Evolutionary conservation across 2,888 invertebrate genomes (phyloP), one percentile per base, ranked within the genome.

Genomic region (Hydrotaea diabolus): DNA sequence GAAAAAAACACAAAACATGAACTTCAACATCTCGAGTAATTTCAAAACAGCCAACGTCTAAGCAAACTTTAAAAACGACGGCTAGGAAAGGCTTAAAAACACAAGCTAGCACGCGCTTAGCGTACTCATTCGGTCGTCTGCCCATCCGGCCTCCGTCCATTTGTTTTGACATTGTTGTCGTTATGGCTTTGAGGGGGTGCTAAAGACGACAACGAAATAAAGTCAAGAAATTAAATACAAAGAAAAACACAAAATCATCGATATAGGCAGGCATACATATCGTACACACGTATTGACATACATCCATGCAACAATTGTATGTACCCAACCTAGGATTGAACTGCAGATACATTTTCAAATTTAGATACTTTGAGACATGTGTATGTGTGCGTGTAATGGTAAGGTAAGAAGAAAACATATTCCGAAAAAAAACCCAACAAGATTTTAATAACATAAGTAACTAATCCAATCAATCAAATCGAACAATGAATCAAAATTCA

Each of bases 391-490:
- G 43, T 46, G 46, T 71, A 31, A 43, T 26, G 15, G 66, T 57
- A 62, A 82, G 15, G 17, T 17, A 26, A 26, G 15, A 21, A 55
- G 49, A 39, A 49, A 36, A 64, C 62, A 72, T 23, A 43, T 7
- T 53, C 31, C 3, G 7, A 31, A 31, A 31, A 69, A 39, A 36
- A 19, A 74, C 83, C 64, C 72, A 85, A 74, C 57, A 80, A 78
- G 88, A 90, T 90, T 90, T 91, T 91, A 91, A 90, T 90, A 90
- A 90, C 89, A 89, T 89, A 91, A 91, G 89, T 90, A 89, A 90
- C 88, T 88, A 91, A 91, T 90, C 90, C 90, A 90, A 91, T 91
- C 90, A 91, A 91, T 91, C 90, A 91, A 90, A 89, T 88, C 88
- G 87, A 90, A 87, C 87, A 87, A 88, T 86, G 86, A 88, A 88